Percentiles rank a stretch among this genome's conserved stretches.
Evolutionary conservation across 2,888 invertebrate species (phyloP).

Genomic region (Xestia rhomboidea): DNA sequence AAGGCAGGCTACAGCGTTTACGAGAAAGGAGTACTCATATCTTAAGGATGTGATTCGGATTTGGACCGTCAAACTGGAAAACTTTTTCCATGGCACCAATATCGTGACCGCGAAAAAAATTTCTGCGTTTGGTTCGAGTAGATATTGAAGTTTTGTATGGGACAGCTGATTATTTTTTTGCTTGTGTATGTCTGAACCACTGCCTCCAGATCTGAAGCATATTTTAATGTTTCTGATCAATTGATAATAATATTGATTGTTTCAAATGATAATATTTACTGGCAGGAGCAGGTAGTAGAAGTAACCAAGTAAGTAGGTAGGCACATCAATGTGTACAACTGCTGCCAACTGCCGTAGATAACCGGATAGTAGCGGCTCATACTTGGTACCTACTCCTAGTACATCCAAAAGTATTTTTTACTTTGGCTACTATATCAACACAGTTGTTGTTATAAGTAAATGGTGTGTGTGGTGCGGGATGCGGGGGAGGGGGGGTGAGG

Average conservation of each 20-base stretch:
- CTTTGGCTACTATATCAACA: neutral
- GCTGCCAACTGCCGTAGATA: neutral
- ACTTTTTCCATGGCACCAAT: too few relatives aligned
- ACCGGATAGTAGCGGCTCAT: neutral
- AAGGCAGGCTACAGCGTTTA: neutral
- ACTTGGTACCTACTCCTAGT: neutral
- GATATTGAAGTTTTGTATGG: neutral
- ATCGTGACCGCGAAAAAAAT: too few relatives aligned
- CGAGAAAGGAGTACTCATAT: too few relatives aligned
- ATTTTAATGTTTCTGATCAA: neutral
- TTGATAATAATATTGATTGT: neutral
- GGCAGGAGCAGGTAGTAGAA: neutral
- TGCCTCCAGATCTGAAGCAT: neutral
- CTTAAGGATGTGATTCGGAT: too few relatives aligned
- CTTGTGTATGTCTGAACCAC: neutral
- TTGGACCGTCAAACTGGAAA: too few relatives aligned
- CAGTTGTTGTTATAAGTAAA: neutral
- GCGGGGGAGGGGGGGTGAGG: neutral
- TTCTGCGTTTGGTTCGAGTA: too few relatives aligned
- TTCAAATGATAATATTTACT: neutral
- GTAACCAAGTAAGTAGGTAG: neutral
- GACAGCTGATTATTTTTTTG: neutral
- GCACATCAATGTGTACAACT: neutral
- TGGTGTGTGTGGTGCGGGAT: neutral
- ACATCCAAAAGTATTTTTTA: neutral